A percentile compares a stretch with the other conserved stretches of the same genome.
phyloP scores from a whole-genome alignment of 2,888 invertebrate genomes.

The Salpingus planirostris region DNA sequence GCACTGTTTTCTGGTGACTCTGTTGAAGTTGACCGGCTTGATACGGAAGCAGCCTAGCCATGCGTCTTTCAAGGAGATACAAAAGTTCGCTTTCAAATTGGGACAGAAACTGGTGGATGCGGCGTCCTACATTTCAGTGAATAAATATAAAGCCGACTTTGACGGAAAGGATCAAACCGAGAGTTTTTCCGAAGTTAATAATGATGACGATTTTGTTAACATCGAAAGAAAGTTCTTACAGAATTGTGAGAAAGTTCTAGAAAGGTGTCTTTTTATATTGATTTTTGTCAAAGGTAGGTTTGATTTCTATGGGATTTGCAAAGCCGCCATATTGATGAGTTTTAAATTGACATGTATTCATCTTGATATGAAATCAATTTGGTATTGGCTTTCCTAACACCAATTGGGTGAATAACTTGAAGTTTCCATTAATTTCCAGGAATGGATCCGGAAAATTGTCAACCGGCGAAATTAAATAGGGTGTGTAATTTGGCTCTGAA shows the following conservation, averaged over 20 bases:
- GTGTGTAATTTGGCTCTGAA: conserved; percentile 30
- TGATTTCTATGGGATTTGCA: too few species aligned
- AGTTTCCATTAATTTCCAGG: too few species aligned
- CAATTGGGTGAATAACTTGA: too few species aligned
- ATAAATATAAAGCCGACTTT: conserved; percentile 8
- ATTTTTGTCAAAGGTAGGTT: conserved; percentile 41
- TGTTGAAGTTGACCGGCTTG: conserved; percentile 47
- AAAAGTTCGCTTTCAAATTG: conserved; percentile 27
- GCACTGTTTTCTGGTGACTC: conserved; percentile 43
- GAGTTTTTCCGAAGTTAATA: too few species aligned
- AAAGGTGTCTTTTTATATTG: conserved; percentile 45
- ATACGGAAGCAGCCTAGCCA: conserved; percentile 33
- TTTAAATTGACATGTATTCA: too few species aligned
- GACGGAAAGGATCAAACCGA: conserved; percentile 16
- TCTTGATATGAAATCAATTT: too few species aligned
- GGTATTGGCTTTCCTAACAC: too few species aligned
- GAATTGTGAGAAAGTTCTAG: conserved; percentile 41
- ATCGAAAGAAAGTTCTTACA: conserved; percentile 23
- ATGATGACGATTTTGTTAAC: conserved; percentile 13
- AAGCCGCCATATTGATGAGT: too few species aligned
- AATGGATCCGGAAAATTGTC: too few species aligned
- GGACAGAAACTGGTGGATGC: conserved; percentile 31
- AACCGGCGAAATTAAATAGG: too few species aligned
- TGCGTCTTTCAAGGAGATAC: conserved; percentile 34
- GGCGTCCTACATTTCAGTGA: conserved; percentile 20